These are phyloP conservation scores for Ispidina picta DNA, from an alignment of 2,797 vertebrate species.

Conservation along the genomic window DNA sequence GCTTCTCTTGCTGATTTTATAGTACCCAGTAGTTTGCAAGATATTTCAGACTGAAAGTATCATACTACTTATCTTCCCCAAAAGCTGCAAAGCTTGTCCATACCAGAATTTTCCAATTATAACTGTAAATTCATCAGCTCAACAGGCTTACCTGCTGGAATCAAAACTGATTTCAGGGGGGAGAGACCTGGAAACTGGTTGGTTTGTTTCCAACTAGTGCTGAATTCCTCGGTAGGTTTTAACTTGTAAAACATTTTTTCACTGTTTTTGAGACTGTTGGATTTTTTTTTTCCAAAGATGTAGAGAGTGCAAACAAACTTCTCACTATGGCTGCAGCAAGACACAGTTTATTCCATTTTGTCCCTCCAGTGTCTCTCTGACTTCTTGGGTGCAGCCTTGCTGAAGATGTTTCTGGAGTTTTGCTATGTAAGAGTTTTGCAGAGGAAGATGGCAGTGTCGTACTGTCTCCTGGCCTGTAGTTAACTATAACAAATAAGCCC, in stretches of 20 bases:
- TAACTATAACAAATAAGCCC: background rate
- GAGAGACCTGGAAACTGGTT: background rate
- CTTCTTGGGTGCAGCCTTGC: background rate
- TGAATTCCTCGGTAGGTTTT: background rate
- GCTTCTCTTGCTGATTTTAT: background rate
- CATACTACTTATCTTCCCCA: background rate
- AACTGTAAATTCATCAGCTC: background rate
- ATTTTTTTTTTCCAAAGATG: background rate
- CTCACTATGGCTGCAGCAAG: background rate
- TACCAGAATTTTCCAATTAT: background rate
- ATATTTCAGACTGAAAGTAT: background rate
- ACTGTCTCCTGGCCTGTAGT: background rate
- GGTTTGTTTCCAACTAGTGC: background rate
- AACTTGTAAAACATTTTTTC: background rate
- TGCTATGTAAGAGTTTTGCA: background rate
- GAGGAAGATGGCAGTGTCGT: background rate
- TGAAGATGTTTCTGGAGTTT: background rate
- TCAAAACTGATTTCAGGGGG: background rate
- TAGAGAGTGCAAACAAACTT: background rate
- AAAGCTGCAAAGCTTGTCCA: background rate
- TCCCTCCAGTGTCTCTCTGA: background rate
- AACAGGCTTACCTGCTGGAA: background rate
- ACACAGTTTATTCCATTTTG: background rate
- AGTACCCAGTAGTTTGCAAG: background rate
- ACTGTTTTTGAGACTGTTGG: background rate